Base-by-base conservation (phyloP, 2,888 invertebrate species). In the Stenichneumon culpator region DNA sequence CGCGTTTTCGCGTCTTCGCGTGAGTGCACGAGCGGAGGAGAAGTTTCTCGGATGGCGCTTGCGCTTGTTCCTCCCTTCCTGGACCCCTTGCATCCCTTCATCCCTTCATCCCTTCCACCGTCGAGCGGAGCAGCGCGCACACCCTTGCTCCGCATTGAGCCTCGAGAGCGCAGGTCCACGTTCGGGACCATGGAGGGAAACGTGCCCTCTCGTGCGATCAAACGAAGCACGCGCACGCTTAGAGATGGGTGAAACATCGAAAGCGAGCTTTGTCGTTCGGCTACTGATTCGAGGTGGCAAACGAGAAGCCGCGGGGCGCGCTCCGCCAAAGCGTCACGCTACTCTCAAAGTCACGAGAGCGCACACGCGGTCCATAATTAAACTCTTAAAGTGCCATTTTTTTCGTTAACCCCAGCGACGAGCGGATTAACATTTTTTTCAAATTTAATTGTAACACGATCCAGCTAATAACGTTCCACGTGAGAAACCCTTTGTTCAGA, bases 251-350 rank as follows among this genome's bases (percentile, higher is more conserved):
- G 44, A 75, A 69, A 69, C 65, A 44, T 77, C 32, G 47, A 65
- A 54, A 78, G 25, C 54, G 72, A 22, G 65, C 67, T 74, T 50
- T 73, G 67, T 44, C 65, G 52, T 28, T 70, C 70, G 70, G 74
- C 75, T 75, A 69, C 69, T 82, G 81, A 82, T 82, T 82, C 75
- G 75, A 69, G 36, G 69, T 63, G 69, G 60, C 63, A 25, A 75
- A 82, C 68, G 82, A 77, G 63, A 70, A 65, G 77, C 44, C 44
- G 44, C 14, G 25, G 65, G 65, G 81, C 39, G 52, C 39, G 50
- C 14, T 50, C 75, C 68, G 50, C 25, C 25, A 68, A 69, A 82
- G 75, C 57, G 69, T 28, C 47, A 60, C 4, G 25, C 11, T 57
- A 57, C 14, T 14, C 11, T 57, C 57, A 57, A 57, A 63, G 69